Percentiles rank a stretch among this genome's conserved stretches.
Evolutionary conservation across 2,113 vertebrate species (phyloP).

Genomic region (Fulmarus glacialis): DNA sequence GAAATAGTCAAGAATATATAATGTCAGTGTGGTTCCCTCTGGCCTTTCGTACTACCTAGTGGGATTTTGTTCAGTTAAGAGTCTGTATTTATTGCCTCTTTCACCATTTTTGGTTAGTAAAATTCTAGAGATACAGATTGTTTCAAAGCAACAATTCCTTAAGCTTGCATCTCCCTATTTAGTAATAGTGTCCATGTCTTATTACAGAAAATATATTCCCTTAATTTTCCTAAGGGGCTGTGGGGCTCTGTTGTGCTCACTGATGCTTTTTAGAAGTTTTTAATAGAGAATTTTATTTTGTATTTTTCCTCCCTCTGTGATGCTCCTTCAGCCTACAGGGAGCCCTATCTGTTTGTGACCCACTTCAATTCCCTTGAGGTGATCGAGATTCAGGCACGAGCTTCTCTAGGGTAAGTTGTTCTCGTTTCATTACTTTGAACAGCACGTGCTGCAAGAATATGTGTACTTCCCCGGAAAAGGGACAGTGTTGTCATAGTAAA

Average conservation of each 20-base stretch:
- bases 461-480: background rate
- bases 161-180: background rate
- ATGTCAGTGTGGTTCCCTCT: background rate
- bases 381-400: slow-evolving; percentile 93
- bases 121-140: background rate
- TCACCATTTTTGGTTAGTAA: background rate
- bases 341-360: slow-evolving; percentile 97
- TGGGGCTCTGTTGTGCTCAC: background rate
- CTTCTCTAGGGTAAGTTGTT: slow-evolving; percentile 85
- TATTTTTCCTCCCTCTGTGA: background rate
- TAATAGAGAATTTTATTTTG: background rate
- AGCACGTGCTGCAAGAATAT: background rate
- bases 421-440: background rate
- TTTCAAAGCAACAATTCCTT: background rate
- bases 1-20: background rate
- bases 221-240: background rate
- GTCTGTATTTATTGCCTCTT: background rate
- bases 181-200: background rate
- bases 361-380: slow-evolving; percentile 99
- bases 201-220: background rate
- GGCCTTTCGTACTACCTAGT: background rate
- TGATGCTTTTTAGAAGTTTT: background rate
- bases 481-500: background rate
- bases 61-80: background rate
- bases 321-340: slow-evolving; percentile 88